Conservation (phyloP, 2,113 vertebrate genomes). For the Erythrocercus mccallii region DNA sequence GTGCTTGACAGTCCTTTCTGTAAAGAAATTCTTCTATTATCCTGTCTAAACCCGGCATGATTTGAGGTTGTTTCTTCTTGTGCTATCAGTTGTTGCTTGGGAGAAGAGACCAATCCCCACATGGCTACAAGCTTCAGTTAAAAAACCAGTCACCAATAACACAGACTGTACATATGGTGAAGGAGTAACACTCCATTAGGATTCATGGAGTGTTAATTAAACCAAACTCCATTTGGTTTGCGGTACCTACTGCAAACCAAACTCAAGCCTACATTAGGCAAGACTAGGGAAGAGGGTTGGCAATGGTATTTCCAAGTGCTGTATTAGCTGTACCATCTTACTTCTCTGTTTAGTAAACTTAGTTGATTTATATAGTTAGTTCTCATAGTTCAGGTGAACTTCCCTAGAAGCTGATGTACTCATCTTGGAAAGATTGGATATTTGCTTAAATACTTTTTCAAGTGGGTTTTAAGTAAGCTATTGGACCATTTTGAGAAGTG, state of each 20-base stretch:
- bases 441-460: background rate
- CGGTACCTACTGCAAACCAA: too few species aligned
- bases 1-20: background rate
- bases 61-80: background rate
- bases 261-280: background rate
- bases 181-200: background rate
- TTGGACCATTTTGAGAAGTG: background rate
- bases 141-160: background rate
- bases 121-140: accelerated
- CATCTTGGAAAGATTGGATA: background rate
- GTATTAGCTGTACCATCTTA: background rate
- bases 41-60: background rate
- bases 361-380: background rate
- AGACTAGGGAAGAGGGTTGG: background rate
- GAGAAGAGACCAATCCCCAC: accelerated
- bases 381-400: background rate
- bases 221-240: too few species aligned
- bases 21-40: background rate
- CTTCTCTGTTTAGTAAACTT: background rate
- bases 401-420: background rate
- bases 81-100: accelerated
- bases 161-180: background rate
- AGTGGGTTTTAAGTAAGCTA: background rate
- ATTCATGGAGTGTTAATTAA: too few species aligned
- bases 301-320: background rate